A percentile compares a stretch with the other conserved stretches of the same genome.
phyloP scores from a whole-genome alignment of 2,888 invertebrate genomes.

The Stenolophus ochropezus region DNA sequence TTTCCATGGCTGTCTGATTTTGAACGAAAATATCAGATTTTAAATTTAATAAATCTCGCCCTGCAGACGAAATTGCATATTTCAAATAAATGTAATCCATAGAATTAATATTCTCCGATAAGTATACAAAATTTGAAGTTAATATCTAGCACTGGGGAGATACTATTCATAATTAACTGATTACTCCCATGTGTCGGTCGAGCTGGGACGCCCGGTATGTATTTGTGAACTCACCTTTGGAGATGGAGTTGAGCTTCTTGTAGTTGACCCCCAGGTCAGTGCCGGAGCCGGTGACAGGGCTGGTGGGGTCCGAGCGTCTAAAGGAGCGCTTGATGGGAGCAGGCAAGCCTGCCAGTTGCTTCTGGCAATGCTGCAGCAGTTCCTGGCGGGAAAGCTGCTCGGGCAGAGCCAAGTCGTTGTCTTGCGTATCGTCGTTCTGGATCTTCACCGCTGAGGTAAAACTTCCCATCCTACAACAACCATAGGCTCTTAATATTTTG shows the following conservation, averaged over 20 bases:
- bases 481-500: too few species aligned
- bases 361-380: slow-evolving; percentile 76
- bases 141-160: too few species aligned
- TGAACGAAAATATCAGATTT: too few species aligned
- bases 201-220: too few species aligned
- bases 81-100: too few species aligned
- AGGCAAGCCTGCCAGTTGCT: slow-evolving; percentile 72
- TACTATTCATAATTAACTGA: too few species aligned
- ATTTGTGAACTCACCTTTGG: slow-evolving; percentile 73
- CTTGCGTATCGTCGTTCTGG: slow-evolving; percentile 78
- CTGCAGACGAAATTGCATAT: too few species aligned
- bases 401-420: slow-evolving; percentile 75
- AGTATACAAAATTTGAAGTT: too few species aligned
- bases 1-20: too few species aligned
- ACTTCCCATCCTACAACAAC: slow-evolving; percentile 82
- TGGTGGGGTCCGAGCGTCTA: slow-evolving; percentile 65
- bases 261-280: slow-evolving; percentile 67
- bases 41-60: too few species aligned
- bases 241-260: slow-evolving; percentile 73
- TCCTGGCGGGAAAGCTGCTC: slow-evolving; percentile 73
- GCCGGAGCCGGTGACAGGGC: slow-evolving; percentile 53
- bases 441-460: slow-evolving; percentile 82
- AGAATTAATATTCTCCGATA: too few species aligned
- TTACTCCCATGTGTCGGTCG: too few species aligned
- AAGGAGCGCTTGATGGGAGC: slow-evolving; percentile 73